Conservation (phyloP, 2,888 invertebrate genomes). For the Cheiracanthium punctorium region DNA sequence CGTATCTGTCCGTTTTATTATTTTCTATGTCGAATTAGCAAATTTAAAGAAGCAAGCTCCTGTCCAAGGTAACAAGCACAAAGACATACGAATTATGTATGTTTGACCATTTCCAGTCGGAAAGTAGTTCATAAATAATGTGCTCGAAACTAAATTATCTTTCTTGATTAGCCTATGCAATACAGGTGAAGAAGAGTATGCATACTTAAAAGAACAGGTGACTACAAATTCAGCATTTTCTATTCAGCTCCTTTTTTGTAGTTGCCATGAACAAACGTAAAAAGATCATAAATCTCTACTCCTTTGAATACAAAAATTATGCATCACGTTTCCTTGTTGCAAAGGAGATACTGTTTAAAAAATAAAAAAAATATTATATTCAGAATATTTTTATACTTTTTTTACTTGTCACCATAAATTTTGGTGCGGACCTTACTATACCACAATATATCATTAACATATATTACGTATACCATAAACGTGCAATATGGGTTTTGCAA, state of each 20-base stretch:
- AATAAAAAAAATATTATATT: background rate
- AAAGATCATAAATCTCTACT: background rate
- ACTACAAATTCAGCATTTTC: too few relatives aligned
- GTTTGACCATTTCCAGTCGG: too few relatives aligned
- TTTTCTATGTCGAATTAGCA: too few relatives aligned
- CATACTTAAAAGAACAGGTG: too few relatives aligned
- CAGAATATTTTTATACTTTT: background rate
- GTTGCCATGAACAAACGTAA: background rate
- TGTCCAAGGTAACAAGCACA: too few relatives aligned
- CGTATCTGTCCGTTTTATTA: too few relatives aligned
- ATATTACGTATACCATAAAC: background rate
- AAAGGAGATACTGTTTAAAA: background rate
- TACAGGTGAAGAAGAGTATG: too few relatives aligned
- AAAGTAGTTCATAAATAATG: too few relatives aligned
- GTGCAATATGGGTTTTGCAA: background rate
- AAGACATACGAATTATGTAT: too few relatives aligned
- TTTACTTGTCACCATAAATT: background rate
- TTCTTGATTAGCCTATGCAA: too few relatives aligned
- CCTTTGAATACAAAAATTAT: background rate
- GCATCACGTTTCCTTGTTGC: background rate
- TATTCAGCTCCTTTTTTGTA: background rate
- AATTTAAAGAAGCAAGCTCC: too few relatives aligned
- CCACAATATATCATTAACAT: background rate
- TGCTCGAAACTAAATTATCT: too few relatives aligned
- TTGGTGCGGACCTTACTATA: background rate